phyloP scores from a whole-genome alignment of 2,113 vertebrate genomes.

The Equus quagga region DNA sequence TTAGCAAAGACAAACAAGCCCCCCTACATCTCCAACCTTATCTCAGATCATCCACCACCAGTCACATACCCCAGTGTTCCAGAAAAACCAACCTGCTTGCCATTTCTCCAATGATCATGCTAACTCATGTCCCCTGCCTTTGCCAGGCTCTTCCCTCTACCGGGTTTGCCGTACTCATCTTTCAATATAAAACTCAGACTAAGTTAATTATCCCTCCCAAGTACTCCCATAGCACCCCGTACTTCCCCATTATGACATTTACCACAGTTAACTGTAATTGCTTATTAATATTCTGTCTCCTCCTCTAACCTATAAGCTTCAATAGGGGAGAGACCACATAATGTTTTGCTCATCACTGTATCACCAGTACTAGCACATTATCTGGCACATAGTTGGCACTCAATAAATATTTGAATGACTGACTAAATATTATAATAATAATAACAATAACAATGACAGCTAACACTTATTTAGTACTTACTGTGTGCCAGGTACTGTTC shows the following conservation, averaged over 20 bases:
- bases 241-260: neutral
- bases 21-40: neutral
- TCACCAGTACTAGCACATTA: neutral
- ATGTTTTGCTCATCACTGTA: neutral
- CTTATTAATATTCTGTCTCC: conserved; percentile 1
- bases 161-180: neutral
- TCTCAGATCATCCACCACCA: neutral
- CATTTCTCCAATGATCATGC: neutral
- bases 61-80: neutral
- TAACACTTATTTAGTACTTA: neutral
- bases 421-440: neutral
- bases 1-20: neutral
- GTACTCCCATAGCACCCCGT: neutral
- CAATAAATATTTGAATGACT: neutral
- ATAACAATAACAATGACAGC: neutral
- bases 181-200: neutral
- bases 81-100: neutral
- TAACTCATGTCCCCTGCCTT: neutral
- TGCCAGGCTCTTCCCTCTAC: neutral
- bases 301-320: neutral
- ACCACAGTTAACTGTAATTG: neutral
- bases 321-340: neutral
- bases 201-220: neutral
- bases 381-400: neutral
- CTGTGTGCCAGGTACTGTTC: neutral